These are phyloP conservation scores for Ormyrus nitidulus DNA, from an alignment of 2,888 invertebrate species.

Conservation along the genomic window DNA sequence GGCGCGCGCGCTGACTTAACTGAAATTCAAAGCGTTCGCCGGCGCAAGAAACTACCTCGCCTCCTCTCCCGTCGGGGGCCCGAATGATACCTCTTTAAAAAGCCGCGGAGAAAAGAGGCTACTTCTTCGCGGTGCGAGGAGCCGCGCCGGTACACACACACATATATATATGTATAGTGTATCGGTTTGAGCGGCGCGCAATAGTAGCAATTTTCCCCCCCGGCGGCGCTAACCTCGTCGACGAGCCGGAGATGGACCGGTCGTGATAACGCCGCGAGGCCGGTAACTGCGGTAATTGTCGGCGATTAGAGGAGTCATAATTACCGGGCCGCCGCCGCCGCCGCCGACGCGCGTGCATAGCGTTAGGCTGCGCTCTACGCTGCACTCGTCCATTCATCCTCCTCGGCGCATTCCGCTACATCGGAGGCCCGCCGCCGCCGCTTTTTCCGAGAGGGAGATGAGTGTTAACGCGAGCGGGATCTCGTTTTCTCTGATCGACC, in stretches of 20 bases:
- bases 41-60: slow-evolving; percentile 18
- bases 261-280: slow-evolving; percentile 71
- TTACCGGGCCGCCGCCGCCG: slow-evolving; percentile 61
- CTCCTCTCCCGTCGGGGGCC: background rate
- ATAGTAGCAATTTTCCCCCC: slow-evolving; percentile 50
- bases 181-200: slow-evolving; percentile 27
- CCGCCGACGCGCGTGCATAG: slow-evolving; percentile 60
- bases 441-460: background rate
- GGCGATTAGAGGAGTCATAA: slow-evolving; percentile 74
- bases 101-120: slow-evolving; percentile 7
- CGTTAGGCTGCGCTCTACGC: slow-evolving; percentile 53
- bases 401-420: slow-evolving; percentile 32
- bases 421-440: background rate
- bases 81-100: slow-evolving; percentile 49
- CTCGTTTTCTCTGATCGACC: slow-evolving; percentile 38
- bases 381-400: slow-evolving; percentile 67
- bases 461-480: slow-evolving; percentile 40
- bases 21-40: slow-evolving; percentile 45
- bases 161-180: background rate
- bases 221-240: slow-evolving; percentile 48
- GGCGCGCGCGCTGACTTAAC: slow-evolving; percentile 25
- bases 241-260: slow-evolving; percentile 67
- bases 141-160: too few species aligned
- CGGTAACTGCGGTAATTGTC: slow-evolving; percentile 73
- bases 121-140: too few species aligned